Conservation (phyloP, 2,797 vertebrate genomes). For the Novumbra hubbsi region DNA sequence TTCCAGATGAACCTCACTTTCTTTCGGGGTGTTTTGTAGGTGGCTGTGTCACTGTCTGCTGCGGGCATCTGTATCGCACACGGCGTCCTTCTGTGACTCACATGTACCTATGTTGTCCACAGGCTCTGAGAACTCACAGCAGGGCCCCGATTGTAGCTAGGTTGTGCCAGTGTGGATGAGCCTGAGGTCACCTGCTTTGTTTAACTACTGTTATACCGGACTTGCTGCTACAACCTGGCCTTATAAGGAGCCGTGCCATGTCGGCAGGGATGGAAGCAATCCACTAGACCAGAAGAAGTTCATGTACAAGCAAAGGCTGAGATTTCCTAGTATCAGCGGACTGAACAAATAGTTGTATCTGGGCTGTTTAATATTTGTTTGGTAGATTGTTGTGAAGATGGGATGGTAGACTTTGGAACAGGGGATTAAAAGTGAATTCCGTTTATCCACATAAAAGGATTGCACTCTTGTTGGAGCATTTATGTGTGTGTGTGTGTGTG, state of each 20-base stretch:
- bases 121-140: conserved; percentile 25
- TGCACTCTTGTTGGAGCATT: conserved; percentile 1
- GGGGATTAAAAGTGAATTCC: conserved; percentile 17
- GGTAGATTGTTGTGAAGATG: not conserved
- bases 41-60: not conserved
- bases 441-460: conserved; percentile 26
- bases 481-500: conserved; percentile 24
- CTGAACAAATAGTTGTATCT: not conserved
- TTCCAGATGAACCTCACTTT: not conserved
- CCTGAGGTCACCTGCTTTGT: conserved; percentile 31
- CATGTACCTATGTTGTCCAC: conserved; percentile 11
- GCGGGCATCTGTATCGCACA: conserved; percentile 41
- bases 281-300: not conserved
- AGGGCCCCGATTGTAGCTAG: conserved; percentile 34
- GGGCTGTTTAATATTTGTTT: conserved; percentile 9
- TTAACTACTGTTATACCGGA: no score
- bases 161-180: conserved; percentile 40
- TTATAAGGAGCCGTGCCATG: conserved; percentile 14
- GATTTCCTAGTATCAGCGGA: not conserved
- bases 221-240: conserved; percentile 21
- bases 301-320: not conserved
- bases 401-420: conserved; percentile 4
- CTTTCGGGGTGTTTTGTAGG: not conserved
- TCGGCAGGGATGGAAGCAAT: not conserved
- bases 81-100: not conserved